Base-by-base conservation (phyloP, 2,888 invertebrate genomes). In the Eueremaeus valkanovi region DNA sequence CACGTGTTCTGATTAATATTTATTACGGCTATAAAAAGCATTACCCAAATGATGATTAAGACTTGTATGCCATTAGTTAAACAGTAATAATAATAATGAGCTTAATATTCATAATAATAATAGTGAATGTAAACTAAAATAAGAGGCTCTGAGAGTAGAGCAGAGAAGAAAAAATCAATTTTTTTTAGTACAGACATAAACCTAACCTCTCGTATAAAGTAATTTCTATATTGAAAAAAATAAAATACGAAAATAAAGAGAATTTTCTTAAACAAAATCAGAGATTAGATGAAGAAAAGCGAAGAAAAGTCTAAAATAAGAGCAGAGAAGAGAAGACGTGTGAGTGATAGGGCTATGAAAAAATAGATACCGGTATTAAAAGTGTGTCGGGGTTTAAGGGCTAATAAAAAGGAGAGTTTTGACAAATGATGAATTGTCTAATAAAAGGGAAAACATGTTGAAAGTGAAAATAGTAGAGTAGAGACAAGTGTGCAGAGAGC, bases 371-470 rank as follows among this genome's bases (percentile, higher is more conserved):
- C 36, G 8, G 66, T 66, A 66, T 66, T 66, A 58, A 58, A 66
- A 66, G 36, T 66, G 21, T 66, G 66, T 66, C 58, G 36, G 29
- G n/a, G 33, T 33, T 66, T 66, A n/a, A 66, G 21, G 66, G 36
- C 66, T 66, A 66, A 66, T 66, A 66, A 66, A 55, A 58, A 66
- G 66, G 33, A 66, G 66, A 66, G 66, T 16, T 66, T 66, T 66
- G 66, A 66, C 66, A 66, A 66, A 66, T 66, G 66, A 66, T 66
- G n/a, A 66, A 66, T 61, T 66, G 66, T 66, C 11, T 8, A 11
- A 36, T 66, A 66, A 66, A 66, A 66, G 66, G 66, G 66, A 66
- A 66, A 66, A 66, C 66, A n/a, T 66, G 66, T 66, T 66, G 36
- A 66, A 66, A 66, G 66, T 66, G 61, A 61, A 27, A 11, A 18